Evolutionary conservation across 2,888 invertebrate genomes (phyloP).

Genomic region (Lamproptera curius): DNA sequence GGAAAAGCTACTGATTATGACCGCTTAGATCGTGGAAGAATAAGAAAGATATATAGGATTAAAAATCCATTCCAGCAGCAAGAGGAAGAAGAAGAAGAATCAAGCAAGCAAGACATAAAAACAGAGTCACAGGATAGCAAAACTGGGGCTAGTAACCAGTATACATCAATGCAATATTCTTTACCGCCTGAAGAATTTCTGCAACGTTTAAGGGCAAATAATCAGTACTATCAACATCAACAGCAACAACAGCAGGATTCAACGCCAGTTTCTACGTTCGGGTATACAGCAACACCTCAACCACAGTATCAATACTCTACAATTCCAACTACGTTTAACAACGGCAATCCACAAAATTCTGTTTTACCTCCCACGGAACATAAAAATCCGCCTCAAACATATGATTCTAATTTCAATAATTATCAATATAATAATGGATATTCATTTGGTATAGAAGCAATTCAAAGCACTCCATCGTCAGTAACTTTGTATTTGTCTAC

Average conservation of each 20-base stretch:
- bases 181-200: conserved; percentile 71
- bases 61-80: conserved; percentile 67
- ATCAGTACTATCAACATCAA: conserved; percentile 56
- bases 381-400: conserved; percentile 48
- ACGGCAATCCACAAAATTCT: conserved; percentile 43
- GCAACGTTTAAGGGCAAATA: conserved; percentile 63
- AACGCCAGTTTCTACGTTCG: conserved; percentile 52
- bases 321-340: conserved; percentile 49
- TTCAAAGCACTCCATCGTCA: conserved; percentile 59
- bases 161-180: conserved; percentile 68
- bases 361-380: conserved; percentile 48
- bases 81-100: conserved; percentile 40
- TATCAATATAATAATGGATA: conserved; percentile 54
- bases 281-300: conserved; percentile 65
- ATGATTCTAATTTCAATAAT: conserved; percentile 43
- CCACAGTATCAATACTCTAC: conserved; percentile 66
- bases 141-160: conserved; percentile 69
- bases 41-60: conserved; percentile 61
- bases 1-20: conserved; percentile 51
- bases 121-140: conserved; percentile 53
- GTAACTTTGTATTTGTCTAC: conserved; percentile 57
- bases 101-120: conserved; percentile 38
- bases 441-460: conserved; percentile 44
- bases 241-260: conserved; percentile 40
- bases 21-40: conserved; percentile 46